Evolutionary conservation across 2,888 invertebrate species (phyloP), one percentile per base, ranked within the genome.

Genomic region (Aleiodes alternator): DNA sequence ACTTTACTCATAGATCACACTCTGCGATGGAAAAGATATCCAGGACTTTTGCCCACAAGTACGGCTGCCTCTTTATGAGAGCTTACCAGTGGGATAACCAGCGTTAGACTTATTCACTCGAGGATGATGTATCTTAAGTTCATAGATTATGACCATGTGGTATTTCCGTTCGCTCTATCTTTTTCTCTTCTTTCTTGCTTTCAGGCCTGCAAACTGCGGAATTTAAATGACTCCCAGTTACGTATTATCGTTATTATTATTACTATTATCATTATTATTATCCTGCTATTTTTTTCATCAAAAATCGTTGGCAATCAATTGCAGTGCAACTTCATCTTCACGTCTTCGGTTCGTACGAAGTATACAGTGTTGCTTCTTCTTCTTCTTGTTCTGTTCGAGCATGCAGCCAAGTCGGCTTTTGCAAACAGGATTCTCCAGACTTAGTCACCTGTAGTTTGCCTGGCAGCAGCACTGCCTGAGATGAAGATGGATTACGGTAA

Each of bases 1-100:
- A 81, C 80, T 79, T 79, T 73, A 75, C 81, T 78, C 82, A 80
- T 82, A 83, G 81, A 82, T 83, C 84, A 80, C 80, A 80, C 76
- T 82, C 64, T 77, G 80, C 81, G 80, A 81, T 82, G 57, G 50
- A 57, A 57, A 43, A 68, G 69, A 73, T 73, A 66, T 73, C 38
- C 57, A 69, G 50, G 50, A 72, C 72, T 72, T 48, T 50, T 59
- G 50, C 14, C 11, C 56, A 59, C 64, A 14, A 48, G 61, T 72
- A 51, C 51, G 43, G 38, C 69, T 38, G 51, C 38, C 69, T 55
- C 31, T 56, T 53, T 38, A 59, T 56, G 23, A 59, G 12, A 23
- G 64, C 48, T 38, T 48, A 64, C 61, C 61, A 12, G 16, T 6
- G 23, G 61, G 61, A 61, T 38, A 64, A 64, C 16, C 64, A 43